These are phyloP conservation scores for Chymomyza fuscimana DNA, from an alignment of 2,888 invertebrate species.

Conservation along the genomic window DNA sequence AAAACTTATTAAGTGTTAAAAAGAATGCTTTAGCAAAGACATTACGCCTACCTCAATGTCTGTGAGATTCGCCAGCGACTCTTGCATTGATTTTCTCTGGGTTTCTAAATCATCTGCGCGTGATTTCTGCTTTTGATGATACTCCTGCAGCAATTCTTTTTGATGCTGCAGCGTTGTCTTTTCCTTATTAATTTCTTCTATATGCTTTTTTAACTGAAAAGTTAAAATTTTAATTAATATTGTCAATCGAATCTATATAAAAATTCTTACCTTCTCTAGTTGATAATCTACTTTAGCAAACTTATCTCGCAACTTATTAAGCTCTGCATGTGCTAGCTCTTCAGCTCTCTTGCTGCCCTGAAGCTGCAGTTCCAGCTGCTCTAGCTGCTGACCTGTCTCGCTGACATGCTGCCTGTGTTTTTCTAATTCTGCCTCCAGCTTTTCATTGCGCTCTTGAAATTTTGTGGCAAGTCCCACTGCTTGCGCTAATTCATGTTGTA, in stretches of 20 bases:
- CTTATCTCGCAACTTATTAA: conserved; percentile 80
- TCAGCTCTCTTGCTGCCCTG: conserved; percentile 77
- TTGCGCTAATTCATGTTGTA: conserved; percentile 87
- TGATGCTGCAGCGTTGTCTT: conserved; percentile 81
- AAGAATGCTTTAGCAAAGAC: neutral
- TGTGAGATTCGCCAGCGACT: conserved; percentile 80
- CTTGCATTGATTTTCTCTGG: conserved; percentile 82
- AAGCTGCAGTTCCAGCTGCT: conserved; percentile 78
- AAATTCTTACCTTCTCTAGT: conserved; percentile 80
- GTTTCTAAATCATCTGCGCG: conserved; percentile 81
- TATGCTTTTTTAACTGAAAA: conserved; percentile 79
- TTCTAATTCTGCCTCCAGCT: conserved; percentile 81
- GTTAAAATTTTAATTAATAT: neutral
- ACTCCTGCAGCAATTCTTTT: conserved; percentile 81
- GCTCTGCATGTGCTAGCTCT: conserved; percentile 75
- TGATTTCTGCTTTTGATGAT: conserved; percentile 81
- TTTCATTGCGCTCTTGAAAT: conserved; percentile 84
- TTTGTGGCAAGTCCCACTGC: conserved; percentile 85
- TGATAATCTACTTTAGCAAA: conserved; percentile 80
- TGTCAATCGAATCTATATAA: too few relatives aligned
- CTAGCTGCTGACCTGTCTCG: conserved; percentile 67
- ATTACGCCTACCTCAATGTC: conserved; percentile 82
- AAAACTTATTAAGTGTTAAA: neutral
- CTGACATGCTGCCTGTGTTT: conserved; percentile 21
- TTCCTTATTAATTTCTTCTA: conserved; percentile 83